A percentile compares a stretch with the other conserved stretches of the same genome.
Evolutionary conservation across 2,113 vertebrate species (phyloP).

Genomic region (Myrmecophaga tridactyla): DNA sequence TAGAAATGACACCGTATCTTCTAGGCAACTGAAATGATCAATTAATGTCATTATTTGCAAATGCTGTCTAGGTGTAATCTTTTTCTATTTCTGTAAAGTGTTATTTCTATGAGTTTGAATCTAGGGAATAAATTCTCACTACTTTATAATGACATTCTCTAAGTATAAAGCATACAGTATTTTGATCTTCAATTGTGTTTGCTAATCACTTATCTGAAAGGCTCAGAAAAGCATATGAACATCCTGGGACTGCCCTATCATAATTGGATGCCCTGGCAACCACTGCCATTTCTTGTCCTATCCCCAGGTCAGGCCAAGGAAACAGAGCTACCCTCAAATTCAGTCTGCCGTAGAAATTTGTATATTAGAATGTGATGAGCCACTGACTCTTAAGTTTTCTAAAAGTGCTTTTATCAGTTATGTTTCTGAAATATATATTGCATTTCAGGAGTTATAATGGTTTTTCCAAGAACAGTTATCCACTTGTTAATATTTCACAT

Average conservation of each 20-base stretch:
- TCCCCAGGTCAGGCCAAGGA: not conserved
- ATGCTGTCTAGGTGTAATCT: not conserved
- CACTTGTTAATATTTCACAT: not conserved
- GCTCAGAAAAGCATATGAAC: not conserved
- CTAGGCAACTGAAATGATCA: not conserved
- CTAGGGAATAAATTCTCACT: not conserved
- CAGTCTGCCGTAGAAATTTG: not conserved
- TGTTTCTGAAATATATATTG: not conserved
- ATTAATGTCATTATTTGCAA: not conserved
- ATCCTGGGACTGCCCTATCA: not conserved
- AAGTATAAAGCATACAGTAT: not conserved
- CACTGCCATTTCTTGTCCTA: not conserved
- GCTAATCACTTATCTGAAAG: not conserved
- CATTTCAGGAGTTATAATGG: not conserved
- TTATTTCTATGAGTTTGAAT: not conserved
- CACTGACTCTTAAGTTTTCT: not conserved
- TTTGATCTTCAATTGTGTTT: not conserved
- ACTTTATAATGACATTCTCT: not conserved
- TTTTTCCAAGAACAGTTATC: not conserved
- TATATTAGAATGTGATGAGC: not conserved
- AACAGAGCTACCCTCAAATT: not conserved
- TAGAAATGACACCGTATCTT: not conserved
- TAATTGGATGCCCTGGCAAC: not conserved
- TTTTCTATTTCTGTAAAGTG: not conserved
- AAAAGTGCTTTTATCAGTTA: not conserved